These are phyloP conservation scores for Drosophila oshimai DNA, from an alignment of 1,140 invertebrate species.

Conservation along the genomic window DNA sequence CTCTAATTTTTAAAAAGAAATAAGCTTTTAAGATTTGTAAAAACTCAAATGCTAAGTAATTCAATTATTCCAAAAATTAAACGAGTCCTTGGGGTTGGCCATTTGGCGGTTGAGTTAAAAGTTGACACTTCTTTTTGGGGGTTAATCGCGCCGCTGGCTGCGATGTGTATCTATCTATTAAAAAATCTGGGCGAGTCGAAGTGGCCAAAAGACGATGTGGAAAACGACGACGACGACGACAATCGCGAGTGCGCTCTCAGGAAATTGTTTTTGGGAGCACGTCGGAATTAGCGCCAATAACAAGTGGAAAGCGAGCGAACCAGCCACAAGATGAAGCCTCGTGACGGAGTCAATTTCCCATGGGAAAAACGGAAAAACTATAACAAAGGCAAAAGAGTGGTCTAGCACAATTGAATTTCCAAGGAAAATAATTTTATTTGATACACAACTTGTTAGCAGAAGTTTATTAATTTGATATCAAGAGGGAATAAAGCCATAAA, in stretches of 20 bases:
- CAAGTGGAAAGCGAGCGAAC: conserved; percentile 44
- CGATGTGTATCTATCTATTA: conserved; percentile 79
- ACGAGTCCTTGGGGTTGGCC: conserved; percentile 38
- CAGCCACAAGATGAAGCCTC: conserved; percentile 1
- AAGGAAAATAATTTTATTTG: not conserved
- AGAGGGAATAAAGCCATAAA: too few relatives aligned
- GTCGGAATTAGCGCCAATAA: conserved; percentile 66
- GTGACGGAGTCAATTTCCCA: conserved; percentile 22
- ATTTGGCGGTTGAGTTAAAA: conserved; percentile 52
- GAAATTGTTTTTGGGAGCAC: conserved; percentile 67
- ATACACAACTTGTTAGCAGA: too few relatives aligned
- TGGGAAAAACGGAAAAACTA: not conserved
- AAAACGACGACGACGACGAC: conserved; percentile 35
- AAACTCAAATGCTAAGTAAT: not conserved
- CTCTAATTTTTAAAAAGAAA: not conserved
- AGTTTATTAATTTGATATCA: too few relatives aligned
- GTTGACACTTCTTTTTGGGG: conserved; percentile 70
- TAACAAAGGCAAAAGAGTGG: not conserved
- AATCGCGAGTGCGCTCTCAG: conserved; percentile 56
- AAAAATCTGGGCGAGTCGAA: conserved; percentile 74
- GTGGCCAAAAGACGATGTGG: conserved; percentile 64
- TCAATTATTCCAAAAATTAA: conserved; percentile 5
- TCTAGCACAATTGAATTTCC: too few relatives aligned
- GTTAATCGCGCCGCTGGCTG: conserved; percentile 64
- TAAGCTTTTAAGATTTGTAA: not conserved